Evolutionary conservation across 2,797 vertebrate genomes (phyloP), one percentile per base, ranked within the genome.

Genomic region (Anniella stebbinsi): DNA sequence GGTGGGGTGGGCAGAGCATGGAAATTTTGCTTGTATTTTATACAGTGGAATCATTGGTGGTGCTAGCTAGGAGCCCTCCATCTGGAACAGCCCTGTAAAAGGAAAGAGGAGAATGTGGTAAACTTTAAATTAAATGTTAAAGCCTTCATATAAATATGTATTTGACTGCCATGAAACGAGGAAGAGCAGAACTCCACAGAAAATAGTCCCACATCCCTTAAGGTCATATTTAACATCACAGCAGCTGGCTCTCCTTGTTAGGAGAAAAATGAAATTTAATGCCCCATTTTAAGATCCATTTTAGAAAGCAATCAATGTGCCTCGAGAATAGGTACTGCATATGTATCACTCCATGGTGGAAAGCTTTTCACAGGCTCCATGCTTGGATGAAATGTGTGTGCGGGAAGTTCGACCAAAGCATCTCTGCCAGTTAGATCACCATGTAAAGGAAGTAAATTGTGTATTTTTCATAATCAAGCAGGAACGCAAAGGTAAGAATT

Each of bases 201-300:
- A 87, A 76, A 87, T 17, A 76, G 69, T 87, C 21, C 25, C 48
- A 90, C 76, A 75, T 28, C 45, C 57, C 41, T 90, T 82, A 90
- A 86, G 60, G 85, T 87, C 89, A 82, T 82, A 90, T 82, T 90
- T 90, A 87, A 67, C n/a, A 21, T 75, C 87, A 88, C 54, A 67
- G 72, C 60, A 67, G 7, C 69, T 76, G 45, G 60, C 57, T 90
- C 28, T 76, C 51, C 78, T 87, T 67, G 41, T 87, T 86, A 82
- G 75, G n/a, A 90, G 60, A 87, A 90, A 69, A 51, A 33, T 76
- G 70, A 82, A 78, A 76, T 82, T 87, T 90, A 87, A 87, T 87
- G 60, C 18, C 54, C 70, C 84, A 87, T 87, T 87, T 87, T 87
- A 82, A 90, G 57, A 76, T 75, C 70, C 60, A 54, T 90, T 87